Evolutionary conservation across 2,888 invertebrate species (phyloP).

Genomic region (Drosophila vallismaia): DNA sequence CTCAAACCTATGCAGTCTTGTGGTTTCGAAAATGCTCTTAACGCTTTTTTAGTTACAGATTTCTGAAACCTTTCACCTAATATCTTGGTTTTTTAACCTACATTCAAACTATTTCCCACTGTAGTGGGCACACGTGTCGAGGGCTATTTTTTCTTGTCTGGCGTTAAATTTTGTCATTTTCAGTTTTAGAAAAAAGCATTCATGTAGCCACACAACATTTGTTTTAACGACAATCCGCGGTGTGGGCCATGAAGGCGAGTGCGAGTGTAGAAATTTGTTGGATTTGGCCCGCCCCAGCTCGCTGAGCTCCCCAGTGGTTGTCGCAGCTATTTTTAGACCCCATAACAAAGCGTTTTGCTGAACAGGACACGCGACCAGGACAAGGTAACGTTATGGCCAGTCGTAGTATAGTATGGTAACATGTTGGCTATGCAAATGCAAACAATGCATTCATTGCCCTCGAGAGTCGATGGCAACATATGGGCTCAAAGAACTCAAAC

Average conservation of each 20-base stretch:
- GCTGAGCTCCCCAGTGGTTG: slow-evolving; percentile 29
- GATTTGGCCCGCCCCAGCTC: slow-evolving; percentile 25
- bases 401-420: slow-evolving; percentile 7
- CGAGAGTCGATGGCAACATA: slow-evolving; percentile 59
- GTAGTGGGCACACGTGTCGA: neutral
- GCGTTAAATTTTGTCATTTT: slow-evolving; percentile 36
- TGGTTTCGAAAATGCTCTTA: neutral
- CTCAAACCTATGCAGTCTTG: neutral
- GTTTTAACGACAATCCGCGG: slow-evolving; percentile 12
- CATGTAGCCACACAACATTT: slow-evolving; percentile 31
- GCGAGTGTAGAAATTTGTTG: slow-evolving; percentile 33
- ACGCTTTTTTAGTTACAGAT: neutral
- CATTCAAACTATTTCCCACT: neutral
- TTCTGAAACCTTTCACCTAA: neutral
- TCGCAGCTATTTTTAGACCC: slow-evolving; percentile 57
- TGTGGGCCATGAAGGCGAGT: neutral
- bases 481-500: slow-evolving; percentile 51
- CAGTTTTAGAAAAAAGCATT: slow-evolving; percentile 16
- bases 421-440: slow-evolving; percentile 63
- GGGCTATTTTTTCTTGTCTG: neutral
- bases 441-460: slow-evolving; percentile 67
- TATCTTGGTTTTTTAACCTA: neutral
- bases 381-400: slow-evolving; percentile 7
- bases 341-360: slow-evolving; percentile 50
- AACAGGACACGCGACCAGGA: slow-evolving; percentile 56